These are phyloP conservation scores for Cathartes aura DNA, from an alignment of 2,113 vertebrate genomes.

Conservation along the genomic window DNA sequence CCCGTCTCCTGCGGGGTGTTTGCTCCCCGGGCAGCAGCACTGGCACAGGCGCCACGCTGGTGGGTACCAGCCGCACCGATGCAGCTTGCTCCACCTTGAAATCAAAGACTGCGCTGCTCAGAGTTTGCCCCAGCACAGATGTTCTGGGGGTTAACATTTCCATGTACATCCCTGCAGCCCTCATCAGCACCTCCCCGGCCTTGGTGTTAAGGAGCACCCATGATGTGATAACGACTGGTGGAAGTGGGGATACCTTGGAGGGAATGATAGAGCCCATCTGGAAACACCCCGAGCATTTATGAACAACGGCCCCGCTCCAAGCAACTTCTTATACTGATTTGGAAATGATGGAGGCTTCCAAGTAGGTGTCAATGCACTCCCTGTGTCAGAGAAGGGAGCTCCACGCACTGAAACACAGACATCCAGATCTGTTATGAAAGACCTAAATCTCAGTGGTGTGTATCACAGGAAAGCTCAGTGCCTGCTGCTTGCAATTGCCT, in stretches of 20 bases:
- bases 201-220: background rate
- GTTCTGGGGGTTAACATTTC: background rate
- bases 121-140: background rate
- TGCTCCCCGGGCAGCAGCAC: background rate
- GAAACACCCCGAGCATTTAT: background rate
- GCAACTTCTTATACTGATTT: background rate
- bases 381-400: background rate
- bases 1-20: rapidly evolving
- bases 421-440: background rate
- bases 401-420: background rate
- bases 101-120: background rate
- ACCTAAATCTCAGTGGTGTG: background rate
- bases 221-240: rapidly evolving
- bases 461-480: background rate
- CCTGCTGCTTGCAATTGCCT: background rate
- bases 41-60: rapidly evolving
- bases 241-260: background rate
- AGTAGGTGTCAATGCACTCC: background rate
- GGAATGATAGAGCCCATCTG: rapidly evolving
- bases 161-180: background rate
- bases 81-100: background rate
- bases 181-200: background rate
- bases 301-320: background rate
- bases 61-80: background rate
- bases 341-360: background rate